Conservation (phyloP, 2,797 vertebrate genomes). For the Anomalospiza imberbis region DNA sequence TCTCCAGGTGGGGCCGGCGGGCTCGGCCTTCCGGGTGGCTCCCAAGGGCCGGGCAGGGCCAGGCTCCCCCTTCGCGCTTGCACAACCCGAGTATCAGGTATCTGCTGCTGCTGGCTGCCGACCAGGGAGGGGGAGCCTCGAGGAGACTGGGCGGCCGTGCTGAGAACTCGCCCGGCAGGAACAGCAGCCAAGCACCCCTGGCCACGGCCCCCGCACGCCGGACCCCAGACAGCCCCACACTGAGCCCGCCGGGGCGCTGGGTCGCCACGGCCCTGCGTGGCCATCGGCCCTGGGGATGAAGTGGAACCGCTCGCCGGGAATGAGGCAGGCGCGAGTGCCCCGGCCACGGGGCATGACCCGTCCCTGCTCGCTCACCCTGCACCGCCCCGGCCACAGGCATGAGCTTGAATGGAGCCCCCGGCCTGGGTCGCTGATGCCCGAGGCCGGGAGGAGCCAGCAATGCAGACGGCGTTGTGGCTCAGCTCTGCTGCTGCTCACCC, state of each 20-base stretch:
- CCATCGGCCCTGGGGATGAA: rapidly evolving
- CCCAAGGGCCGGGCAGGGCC: conserved; percentile 60
- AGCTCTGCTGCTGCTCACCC: background rate
- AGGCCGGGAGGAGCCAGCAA: background rate
- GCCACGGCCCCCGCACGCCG: background rate
- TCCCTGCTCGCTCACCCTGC: background rate
- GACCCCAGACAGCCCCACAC: background rate
- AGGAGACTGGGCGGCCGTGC: background rate
- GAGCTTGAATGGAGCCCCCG: background rate
- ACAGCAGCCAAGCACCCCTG: background rate
- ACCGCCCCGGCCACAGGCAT: rapidly evolving
- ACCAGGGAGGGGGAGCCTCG: conserved; percentile 62
- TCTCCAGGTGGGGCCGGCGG: conserved; percentile 57
- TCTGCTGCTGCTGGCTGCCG: conserved; percentile 55
- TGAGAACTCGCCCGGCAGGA: conserved; percentile 46
- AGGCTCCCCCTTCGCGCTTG: conserved; percentile 64
- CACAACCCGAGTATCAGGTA: conserved; percentile 65
- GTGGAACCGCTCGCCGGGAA: background rate
- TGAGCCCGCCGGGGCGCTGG: background rate
- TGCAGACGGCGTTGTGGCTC: rapidly evolving
- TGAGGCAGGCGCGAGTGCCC: rapidly evolving
- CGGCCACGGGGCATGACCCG: background rate
- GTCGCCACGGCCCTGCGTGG: rapidly evolving
- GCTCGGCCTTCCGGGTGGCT: conserved; percentile 62
- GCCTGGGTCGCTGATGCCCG: background rate